A percentile compares a stretch with the other conserved stretches of the same genome.
These are phyloP conservation scores for Erynnis tages DNA, from an alignment of 2,888 invertebrate species.

Conservation along the genomic window DNA sequence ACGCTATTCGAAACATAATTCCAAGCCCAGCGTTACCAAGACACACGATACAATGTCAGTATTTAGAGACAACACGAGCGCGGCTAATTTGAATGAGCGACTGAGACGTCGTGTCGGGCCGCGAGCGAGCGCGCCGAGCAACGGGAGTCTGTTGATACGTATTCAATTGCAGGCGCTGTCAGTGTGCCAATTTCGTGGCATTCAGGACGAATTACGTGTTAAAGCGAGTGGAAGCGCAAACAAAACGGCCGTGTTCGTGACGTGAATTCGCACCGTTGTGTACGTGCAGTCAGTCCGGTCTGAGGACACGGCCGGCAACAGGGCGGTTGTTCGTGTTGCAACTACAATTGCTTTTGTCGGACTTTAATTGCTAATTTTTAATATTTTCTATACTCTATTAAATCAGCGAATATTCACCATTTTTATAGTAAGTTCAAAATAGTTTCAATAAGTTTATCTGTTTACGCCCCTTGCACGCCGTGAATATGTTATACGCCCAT, in stretches of 20 bases:
- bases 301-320: constrained; percentile 37
- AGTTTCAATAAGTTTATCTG: too few relatives aligned
- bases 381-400: too few relatives aligned
- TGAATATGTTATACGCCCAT: too few relatives aligned
- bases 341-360: too few relatives aligned
- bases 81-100: constrained; percentile 21
- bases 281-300: constrained; percentile 47
- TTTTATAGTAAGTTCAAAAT: too few relatives aligned
- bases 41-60: constrained; percentile 11
- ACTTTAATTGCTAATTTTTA: too few relatives aligned
- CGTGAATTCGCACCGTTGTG: constrained; percentile 62
- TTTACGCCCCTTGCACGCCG: too few relatives aligned
- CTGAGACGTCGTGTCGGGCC: background rate
- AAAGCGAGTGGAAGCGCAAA: constrained; percentile 78
- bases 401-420: too few relatives aligned
- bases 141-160: constrained; percentile 61
- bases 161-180: constrained; percentile 73
- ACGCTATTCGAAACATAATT: background rate
- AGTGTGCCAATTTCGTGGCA: constrained; percentile 75
- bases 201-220: constrained; percentile 80
- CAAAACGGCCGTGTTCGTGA: constrained; percentile 78
- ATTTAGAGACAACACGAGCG: constrained; percentile 17
- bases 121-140: constrained; percentile 23
- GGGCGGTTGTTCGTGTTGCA: constrained; percentile 2
- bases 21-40: background rate